Evolutionary conservation across 2,888 invertebrate genomes (phyloP).

Genomic region (Epinotia ramella): DNA sequence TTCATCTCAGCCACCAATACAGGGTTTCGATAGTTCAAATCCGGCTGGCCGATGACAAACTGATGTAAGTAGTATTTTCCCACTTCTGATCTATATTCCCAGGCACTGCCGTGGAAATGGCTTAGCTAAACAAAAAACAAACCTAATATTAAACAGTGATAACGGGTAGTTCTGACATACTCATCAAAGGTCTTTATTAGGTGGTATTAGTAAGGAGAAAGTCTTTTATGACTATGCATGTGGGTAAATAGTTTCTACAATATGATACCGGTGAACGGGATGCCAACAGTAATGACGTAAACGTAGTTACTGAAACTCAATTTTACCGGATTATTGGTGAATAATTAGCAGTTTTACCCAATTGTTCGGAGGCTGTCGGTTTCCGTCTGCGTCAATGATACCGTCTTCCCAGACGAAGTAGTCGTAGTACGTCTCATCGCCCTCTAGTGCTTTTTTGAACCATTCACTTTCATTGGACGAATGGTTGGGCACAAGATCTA

Average conservation of each 20-base stretch:
- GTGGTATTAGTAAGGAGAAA: too few relatives aligned
- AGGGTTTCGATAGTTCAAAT: constrained; percentile 90
- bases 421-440: constrained; percentile 87
- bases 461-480: constrained; percentile 93
- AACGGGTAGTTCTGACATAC: too few relatives aligned
- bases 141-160: neutral
- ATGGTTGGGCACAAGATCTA: constrained; percentile 91
- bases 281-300: too few relatives aligned
- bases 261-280: too few relatives aligned
- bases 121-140: constrained; percentile 64
- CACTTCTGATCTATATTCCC: constrained; percentile 88
- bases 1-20: constrained; percentile 86
- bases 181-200: too few relatives aligned
- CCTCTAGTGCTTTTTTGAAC: constrained; percentile 90
- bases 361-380: constrained; percentile 88
- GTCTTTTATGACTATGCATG: too few relatives aligned
- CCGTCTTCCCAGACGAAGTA: constrained; percentile 91
- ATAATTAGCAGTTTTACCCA: constrained; percentile 82
- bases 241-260: too few relatives aligned
- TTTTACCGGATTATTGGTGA: too few relatives aligned
- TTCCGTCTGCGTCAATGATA: constrained; percentile 71
- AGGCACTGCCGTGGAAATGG: constrained; percentile 89
- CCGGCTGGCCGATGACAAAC: constrained; percentile 89
- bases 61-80: constrained; percentile 90
- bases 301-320: too few relatives aligned